Percentiles rank a stretch among this genome's conserved stretches.
Evolutionary conservation across 2,113 vertebrate genomes (phyloP).

Genomic region (Panthera tigris): DNA sequence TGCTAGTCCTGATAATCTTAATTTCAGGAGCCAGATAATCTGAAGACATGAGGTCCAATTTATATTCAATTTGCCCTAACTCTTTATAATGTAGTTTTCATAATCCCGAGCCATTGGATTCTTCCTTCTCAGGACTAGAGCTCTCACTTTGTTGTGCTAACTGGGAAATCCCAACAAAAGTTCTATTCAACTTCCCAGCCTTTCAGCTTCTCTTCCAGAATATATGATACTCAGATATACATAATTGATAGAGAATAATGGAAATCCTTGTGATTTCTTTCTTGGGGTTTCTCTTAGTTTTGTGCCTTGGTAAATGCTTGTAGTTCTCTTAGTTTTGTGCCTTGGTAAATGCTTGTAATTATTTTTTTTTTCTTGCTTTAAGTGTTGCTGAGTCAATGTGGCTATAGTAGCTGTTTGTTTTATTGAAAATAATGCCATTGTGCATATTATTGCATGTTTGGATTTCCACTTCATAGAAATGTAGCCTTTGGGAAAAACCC

Average conservation of each 20-base stretch:
- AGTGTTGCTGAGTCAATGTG: background rate
- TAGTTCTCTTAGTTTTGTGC: background rate
- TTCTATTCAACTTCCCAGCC: background rate
- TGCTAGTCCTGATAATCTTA: background rate
- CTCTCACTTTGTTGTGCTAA: background rate
- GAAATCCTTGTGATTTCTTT: background rate
- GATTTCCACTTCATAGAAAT: background rate
- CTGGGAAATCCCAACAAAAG: background rate
- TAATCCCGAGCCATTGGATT: background rate
- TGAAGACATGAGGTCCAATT: background rate
- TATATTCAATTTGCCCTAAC: background rate
- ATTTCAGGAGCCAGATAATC: background rate
- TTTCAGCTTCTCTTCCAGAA: background rate
- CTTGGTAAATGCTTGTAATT: background rate
- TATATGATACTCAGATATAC: background rate
- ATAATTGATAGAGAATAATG: background rate
- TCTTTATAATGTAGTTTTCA: background rate
- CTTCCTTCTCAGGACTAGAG: background rate
- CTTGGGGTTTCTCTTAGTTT: background rate
- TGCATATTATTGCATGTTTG: background rate
- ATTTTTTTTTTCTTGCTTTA: background rate
- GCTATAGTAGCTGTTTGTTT: background rate
- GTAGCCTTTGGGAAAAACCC: background rate
- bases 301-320: background rate
- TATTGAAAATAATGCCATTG: background rate